phyloP scores from a whole-genome alignment of 2,797 vertebrate species.

The Pampus argenteus region DNA sequence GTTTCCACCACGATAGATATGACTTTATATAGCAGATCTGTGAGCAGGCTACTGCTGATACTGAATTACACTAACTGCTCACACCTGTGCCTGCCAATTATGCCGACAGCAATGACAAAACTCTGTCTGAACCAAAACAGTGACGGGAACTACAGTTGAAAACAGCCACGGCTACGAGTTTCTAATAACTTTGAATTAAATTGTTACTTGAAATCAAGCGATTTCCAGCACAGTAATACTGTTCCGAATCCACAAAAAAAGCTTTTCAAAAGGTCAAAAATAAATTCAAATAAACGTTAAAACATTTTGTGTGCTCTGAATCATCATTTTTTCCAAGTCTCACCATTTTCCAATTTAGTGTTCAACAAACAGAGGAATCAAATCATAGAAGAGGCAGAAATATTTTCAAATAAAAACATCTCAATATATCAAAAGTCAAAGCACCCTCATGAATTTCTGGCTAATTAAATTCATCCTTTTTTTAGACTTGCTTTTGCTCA shows the following conservation, averaged over 20 bases:
- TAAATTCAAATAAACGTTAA: background rate
- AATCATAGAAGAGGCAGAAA: background rate
- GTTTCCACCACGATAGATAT: conserved; percentile 17
- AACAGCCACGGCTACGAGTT: background rate
- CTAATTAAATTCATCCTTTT: background rate
- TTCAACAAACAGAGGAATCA: conserved; percentile 5
- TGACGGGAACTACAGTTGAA: background rate
- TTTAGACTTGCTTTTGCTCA: background rate
- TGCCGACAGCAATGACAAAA: conserved; percentile 22
- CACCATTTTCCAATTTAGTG: background rate
- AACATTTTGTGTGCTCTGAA: background rate
- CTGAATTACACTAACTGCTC: conserved; percentile 39
- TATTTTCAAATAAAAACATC: too few species aligned
- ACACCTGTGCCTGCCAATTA: conserved; percentile 56
- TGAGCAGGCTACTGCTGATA: conserved; percentile 8
- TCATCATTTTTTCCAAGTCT: conserved; percentile 17
- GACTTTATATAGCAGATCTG: conserved; percentile 12
- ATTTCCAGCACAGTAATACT: background rate
- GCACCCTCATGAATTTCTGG: background rate
- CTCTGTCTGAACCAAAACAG: conserved; percentile 1
- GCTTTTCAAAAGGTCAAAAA: conserved; percentile 12
- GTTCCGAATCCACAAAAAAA: background rate
- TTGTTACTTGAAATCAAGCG: background rate
- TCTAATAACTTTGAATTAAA: conserved; percentile 2
- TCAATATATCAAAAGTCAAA: too few species aligned